Evolutionary conservation across 2,797 vertebrate species (phyloP), one percentile per base, ranked within the genome.

Genomic region (Octomys mimax): DNA sequence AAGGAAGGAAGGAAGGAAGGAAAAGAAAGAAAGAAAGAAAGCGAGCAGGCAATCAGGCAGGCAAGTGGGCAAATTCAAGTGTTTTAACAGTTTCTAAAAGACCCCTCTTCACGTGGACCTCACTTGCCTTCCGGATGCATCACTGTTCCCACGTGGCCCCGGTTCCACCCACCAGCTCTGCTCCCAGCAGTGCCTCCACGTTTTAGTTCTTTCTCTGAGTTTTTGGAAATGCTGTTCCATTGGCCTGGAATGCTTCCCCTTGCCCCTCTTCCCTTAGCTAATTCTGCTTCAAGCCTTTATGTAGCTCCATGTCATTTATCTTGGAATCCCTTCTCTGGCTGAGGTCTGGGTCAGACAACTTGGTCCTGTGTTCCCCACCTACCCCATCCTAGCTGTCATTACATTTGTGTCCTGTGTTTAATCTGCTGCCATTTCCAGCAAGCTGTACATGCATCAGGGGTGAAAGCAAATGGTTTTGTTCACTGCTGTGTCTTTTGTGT

Each of bases 111-210:
- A 36, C 0, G 28, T 6, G 61, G 42, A 12, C 73, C 64, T 61
- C 54, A 8, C 81, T 59, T 28, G 10, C 19, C 49, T 77, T 81
- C 66, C 13, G 9, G 78, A 19, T 28, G 57, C 12, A 2, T 31
- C 24, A 1, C 4, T 28, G 18, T 13, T n/a, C 61, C 39, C 3
- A n/a, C 1, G 0, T 2, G 39, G 52, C 31, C 21, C 5, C 31
- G 1, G 0, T 8, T 8, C 33, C 33, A 5, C 0, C 21, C 28
- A n/a, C 33, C 75, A 21, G 39, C 28, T n/a, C 24, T 26, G 26
- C 64, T 28, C 4, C 14, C 61, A 13, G 46, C 18, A 59, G 19
- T 28, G 14, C 0, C 13, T 19, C 36, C 0, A 13, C 7, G 6
- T 70, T 62, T 3, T 16, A 19, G 31, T 61, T 68, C 64, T 16